These are phyloP conservation scores for Brassicogethes aeneus DNA, from an alignment of 2,888 invertebrate species.

Conservation along the genomic window DNA sequence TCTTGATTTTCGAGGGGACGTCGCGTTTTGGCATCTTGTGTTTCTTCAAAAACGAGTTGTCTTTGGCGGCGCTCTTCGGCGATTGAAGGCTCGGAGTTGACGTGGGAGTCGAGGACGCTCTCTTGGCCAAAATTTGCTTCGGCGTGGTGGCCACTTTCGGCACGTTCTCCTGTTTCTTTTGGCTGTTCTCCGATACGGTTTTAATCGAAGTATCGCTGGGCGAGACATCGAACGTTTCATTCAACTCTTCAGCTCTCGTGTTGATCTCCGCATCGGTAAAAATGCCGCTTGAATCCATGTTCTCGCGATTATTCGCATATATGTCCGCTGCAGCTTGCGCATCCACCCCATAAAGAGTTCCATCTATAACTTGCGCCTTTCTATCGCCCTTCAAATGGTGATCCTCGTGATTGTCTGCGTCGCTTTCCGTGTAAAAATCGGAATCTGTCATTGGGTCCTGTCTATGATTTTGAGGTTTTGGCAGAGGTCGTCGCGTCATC, in stretches of 20 bases:
- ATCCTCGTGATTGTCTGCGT: constrained; percentile 77
- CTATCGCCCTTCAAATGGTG: constrained; percentile 59
- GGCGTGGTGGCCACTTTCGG: constrained; percentile 8
- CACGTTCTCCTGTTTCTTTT: constrained; percentile 29
- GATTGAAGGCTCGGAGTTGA: constrained; percentile 31
- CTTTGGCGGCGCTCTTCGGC: constrained; percentile 29
- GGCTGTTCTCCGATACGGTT: constrained; percentile 47
- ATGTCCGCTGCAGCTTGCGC: constrained; percentile 45
- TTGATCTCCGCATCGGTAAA: constrained; percentile 81
- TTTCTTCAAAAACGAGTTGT: constrained; percentile 53
- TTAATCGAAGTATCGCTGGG: constrained; percentile 52
- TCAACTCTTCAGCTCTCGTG: constrained; percentile 40
- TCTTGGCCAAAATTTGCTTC: constrained; percentile 26
- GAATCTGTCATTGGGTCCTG: constrained; percentile 87
- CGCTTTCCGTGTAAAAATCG: constrained; percentile 85
- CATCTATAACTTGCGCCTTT: constrained; percentile 78
- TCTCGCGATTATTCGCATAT: constrained; percentile 51
- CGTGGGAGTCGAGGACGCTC: constrained; percentile 31
- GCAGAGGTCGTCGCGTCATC: constrained; percentile 43
- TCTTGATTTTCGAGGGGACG: constrained; percentile 67
- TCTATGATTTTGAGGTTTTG: constrained; percentile 52
- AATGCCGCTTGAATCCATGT: constrained; percentile 86
- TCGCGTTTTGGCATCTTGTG: constrained; percentile 71
- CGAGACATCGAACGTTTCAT: constrained; percentile 44
- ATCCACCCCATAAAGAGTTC: constrained; percentile 72